Base-by-base conservation (phyloP, 1,140 invertebrate genomes). In the Campoletis sonorensis region DNA sequence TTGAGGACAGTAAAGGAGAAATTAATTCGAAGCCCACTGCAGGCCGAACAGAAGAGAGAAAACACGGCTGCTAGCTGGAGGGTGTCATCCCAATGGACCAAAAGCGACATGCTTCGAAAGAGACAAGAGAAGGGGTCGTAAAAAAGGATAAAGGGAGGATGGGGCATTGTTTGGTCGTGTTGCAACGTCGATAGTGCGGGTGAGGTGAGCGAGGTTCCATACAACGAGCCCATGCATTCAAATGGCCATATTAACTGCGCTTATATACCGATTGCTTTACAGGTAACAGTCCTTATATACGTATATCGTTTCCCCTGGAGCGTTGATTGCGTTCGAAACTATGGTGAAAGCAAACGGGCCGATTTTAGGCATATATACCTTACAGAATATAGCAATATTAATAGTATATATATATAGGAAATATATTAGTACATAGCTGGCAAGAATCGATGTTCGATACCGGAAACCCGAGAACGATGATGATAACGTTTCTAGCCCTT, bases 161-260 rank as follows among this genome's bases (percentile, higher is more conserved):
- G 40, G 27, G 68, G 23, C 51, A 79, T 82, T 58, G 79, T 80
- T 80, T 80, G 70, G 11, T 73, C 54, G 51, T 61, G n/a, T 54
- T 80, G 67, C 67, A 70, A 70, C 67, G 67, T 70, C 67, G 67
- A 70, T 70, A 70, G 4, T 33, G n/a, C n/a, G 15, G 67, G 27
- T 3, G 26, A 33, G 67, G 67, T 33, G 67, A 70, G 67, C 15
- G 30, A 70, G 45, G 70, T 30, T 51, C 49, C 76, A 79, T 79
- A 37, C 70, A 54, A 30, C 33, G 21, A 80, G 79, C 67, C 70
- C 33, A 73, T 73, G 79, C 79, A 80, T 80, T 80, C 49, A 72
- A 80, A 73, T 80, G 79, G 67, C 68, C 58, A 72, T 72, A 80
- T 80, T 80, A 80, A 80, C 61, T 23, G 58, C 76, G 68, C 30